Base-by-base conservation (phyloP, 1,140 invertebrate genomes). In the Gonatopus flavifemur region DNA sequence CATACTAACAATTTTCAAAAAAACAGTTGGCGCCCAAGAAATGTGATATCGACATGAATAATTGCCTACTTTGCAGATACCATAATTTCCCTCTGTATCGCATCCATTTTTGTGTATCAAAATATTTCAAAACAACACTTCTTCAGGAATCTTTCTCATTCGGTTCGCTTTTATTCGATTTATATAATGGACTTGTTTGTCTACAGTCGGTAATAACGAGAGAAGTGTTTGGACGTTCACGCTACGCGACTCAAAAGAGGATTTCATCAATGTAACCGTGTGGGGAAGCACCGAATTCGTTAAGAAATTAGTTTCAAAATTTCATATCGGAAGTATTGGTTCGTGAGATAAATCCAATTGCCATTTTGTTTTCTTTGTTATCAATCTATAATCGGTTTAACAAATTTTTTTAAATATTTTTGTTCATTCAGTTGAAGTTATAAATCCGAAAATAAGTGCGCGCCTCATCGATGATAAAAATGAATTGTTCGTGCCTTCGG, bases 201-300 rank as follows among this genome's bases (percentile, higher is more conserved):
- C n/a, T 62, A 18, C 6, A 68, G 67, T 59, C 57, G 64, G 57
- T 40, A 44, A 52, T 0, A 79, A 80, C 38, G 71, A 75, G 25
- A 72, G 81, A 55, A 80, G 77, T 3, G 86, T 89, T 24, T 88
- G 84, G 81, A 84, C 83, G 52, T 87, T 88, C 60, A 88, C 86
- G 1, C 48, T 89, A 7, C 72, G 86, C 45, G 87, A 88, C 78
- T 85, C 85, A 6, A 69, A 81, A 5, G 60, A 81, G 3, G 84
- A 88, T 67, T 84, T 83, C 19, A 85, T 87, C 28, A 88, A 89
- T 66, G 80, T 81, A 2, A 83, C 85, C 10, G 83, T 83, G 49
- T 89, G 86, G 86, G 86, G 86, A 8, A 77, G 76, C 18, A 69
- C 79, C 30, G 80, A 83, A 53, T 84, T 77, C 55, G 74, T 88